These are phyloP conservation scores for Drosophila pseudoananassae DNA, from an alignment of 1,140 invertebrate species.

Conservation along the genomic window DNA sequence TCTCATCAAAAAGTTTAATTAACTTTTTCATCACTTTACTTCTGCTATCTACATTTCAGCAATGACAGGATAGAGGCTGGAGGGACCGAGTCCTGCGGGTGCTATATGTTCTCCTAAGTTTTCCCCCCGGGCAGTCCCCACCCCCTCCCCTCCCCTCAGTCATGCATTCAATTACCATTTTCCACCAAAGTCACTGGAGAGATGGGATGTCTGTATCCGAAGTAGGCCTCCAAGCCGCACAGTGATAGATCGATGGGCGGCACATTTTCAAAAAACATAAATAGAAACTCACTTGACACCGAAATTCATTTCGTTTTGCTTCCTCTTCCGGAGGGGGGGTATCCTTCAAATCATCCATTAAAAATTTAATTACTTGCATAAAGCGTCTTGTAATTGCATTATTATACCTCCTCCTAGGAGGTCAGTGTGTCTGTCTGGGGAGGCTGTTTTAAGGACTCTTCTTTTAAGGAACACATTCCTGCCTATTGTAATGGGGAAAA, in stretches of 20 bases:
- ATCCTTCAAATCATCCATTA: conserved; percentile 41
- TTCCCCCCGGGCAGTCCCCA: neutral
- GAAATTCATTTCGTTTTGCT: conserved; percentile 37
- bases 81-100: conserved; percentile 1
- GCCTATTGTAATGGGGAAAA: conserved; percentile 61
- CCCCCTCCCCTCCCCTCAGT: conserved; percentile 6
- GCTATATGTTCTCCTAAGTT: conserved; percentile 48
- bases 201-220: too few relatives aligned
- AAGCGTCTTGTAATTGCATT: conserved; percentile 73
- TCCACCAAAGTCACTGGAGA: neutral
- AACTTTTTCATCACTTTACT: conserved; percentile 81
- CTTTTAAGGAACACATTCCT: neutral
- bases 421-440: too few relatives aligned
- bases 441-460: too few relatives aligned
- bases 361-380: conserved; percentile 72
- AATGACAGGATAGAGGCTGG: neutral
- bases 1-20: conserved; percentile 83
- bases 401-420: conserved; percentile 15
- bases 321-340: too few relatives aligned
- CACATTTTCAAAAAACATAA: conserved; percentile 38
- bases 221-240: conserved; percentile 8
- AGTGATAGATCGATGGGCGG: conserved; percentile 44
- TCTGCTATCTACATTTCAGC: conserved; percentile 66
- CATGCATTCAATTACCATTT: conserved; percentile 12
- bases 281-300: conserved; percentile 68